Evolutionary conservation across 2,888 invertebrate species (phyloP).

Genomic region (Xylocampa areola): DNA sequence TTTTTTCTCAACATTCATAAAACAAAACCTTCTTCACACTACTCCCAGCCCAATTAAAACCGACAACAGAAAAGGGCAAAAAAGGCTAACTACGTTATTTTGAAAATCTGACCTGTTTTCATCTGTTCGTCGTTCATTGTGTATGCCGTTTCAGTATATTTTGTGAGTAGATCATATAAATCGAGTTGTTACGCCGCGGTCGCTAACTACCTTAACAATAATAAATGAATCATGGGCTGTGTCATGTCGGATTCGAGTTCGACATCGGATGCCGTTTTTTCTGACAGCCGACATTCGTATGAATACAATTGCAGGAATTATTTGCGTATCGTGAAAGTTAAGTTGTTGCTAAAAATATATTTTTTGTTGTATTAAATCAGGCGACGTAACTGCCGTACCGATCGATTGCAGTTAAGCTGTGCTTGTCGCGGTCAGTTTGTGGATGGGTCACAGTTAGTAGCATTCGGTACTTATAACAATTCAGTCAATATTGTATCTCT

Average conservation of each 20-base stretch:
- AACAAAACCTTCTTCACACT: neutral
- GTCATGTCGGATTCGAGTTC: no score
- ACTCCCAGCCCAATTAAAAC: constrained; percentile 13
- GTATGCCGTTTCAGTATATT: constrained; percentile 55
- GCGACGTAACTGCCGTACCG: no score
- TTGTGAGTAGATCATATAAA: constrained; percentile 51
- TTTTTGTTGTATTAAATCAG: no score
- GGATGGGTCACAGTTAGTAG: no score
- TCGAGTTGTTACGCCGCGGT: constrained; percentile 54
- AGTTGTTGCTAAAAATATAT: constrained; percentile 39
- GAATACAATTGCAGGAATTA: constrained; percentile 50
- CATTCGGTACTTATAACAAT: no score
- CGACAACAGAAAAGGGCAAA: constrained; percentile 8
- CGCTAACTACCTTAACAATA: constrained; percentile 57
- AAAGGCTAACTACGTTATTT: constrained; percentile 38
- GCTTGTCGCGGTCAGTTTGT: no score
- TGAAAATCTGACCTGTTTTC: constrained; percentile 29
- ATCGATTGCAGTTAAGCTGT: no score
- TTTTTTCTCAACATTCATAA: no score
- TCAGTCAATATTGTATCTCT: no score
- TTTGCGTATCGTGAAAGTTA: constrained; percentile 48
- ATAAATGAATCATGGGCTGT: constrained; percentile 60
- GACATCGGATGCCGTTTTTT: constrained; percentile 48
- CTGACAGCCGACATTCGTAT: constrained; percentile 40
- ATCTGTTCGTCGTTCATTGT: constrained; percentile 49